Conservation (phyloP, 2,113 vertebrate species). For the Willisornis vidua region DNA sequence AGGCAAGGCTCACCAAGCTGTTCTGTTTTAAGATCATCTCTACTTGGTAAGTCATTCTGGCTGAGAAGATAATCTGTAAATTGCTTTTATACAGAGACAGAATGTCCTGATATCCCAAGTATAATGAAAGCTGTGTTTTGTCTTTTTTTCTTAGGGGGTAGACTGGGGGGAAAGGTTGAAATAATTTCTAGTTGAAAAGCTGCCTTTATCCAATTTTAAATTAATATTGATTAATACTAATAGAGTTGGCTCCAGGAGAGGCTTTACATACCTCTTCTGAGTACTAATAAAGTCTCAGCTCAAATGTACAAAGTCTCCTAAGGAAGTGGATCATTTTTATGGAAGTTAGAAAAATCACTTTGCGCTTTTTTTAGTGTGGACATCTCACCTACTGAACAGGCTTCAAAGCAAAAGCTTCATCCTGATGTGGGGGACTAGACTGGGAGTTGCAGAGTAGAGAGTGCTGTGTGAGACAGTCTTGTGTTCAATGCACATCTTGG, state of each 20-base stretch:
- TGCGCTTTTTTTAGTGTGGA: neutral
- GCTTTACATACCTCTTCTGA: neutral
- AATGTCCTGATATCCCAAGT: neutral
- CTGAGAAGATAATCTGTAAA: neutral
- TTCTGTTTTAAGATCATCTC: neutral
- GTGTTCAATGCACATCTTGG: neutral
- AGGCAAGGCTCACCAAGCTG: neutral
- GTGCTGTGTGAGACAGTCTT: neutral
- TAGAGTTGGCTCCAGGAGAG: neutral
- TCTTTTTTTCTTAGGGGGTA: neutral
- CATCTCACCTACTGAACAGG: neutral
- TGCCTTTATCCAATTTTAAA: neutral
- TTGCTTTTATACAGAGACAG: neutral
- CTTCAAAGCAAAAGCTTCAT: neutral
- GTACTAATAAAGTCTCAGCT: neutral
- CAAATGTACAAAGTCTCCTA: neutral
- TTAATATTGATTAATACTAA: conserved; percentile 26
- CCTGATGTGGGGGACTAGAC: neutral
- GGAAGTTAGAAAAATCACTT: neutral
- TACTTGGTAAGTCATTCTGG: neutral
- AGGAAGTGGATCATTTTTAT: neutral
- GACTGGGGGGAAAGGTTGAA: neutral
- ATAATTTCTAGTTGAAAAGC: neutral
- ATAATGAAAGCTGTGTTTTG: neutral
- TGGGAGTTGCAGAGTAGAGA: neutral